Percentiles rank a stretch among this genome's conserved stretches.
phyloP scores from a whole-genome alignment of 2,797 vertebrate genomes.

The Sphenodon punctatus region DNA sequence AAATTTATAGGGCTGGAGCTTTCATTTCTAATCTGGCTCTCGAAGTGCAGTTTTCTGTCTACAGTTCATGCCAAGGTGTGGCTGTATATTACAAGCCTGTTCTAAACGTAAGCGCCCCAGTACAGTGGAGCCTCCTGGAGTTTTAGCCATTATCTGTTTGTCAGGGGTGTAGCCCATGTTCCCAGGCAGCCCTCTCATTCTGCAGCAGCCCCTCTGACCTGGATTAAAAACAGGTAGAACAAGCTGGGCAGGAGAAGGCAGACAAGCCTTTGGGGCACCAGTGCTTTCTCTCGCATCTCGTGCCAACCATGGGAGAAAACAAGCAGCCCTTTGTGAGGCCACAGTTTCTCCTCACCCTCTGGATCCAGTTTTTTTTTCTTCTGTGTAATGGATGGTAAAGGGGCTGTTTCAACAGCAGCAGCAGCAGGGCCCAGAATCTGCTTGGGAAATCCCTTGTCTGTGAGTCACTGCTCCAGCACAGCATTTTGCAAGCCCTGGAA shows the following conservation, averaged over 20 bases:
- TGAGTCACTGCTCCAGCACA: not conserved
- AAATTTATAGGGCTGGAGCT: too few species aligned
- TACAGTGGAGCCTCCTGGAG: too few species aligned
- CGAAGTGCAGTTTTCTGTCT: too few species aligned
- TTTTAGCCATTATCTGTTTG: conserved; percentile 8
- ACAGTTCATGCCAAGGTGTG: too few species aligned
- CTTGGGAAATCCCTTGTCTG: not conserved
- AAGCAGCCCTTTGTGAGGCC: not conserved
- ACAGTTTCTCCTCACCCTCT: not conserved
- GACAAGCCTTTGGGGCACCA: not conserved
- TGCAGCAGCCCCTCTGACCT: not conserved
- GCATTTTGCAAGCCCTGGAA: not conserved
- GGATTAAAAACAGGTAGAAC: conserved; percentile 44
- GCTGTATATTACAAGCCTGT: too few species aligned
- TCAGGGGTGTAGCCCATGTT: conserved; percentile 18
- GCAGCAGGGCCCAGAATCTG: not conserved
- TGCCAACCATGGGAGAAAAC: not conserved
- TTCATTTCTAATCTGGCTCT: too few species aligned
- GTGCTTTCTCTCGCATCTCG: not conserved
- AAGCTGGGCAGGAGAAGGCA: not conserved
- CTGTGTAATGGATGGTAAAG: not conserved
- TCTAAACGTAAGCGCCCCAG: too few species aligned
- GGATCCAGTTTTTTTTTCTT: not conserved
- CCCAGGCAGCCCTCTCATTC: not conserved
- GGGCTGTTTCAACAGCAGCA: not conserved